phyloP scores from a whole-genome alignment of 2,888 invertebrate genomes.

The Brenthis daphne region DNA sequence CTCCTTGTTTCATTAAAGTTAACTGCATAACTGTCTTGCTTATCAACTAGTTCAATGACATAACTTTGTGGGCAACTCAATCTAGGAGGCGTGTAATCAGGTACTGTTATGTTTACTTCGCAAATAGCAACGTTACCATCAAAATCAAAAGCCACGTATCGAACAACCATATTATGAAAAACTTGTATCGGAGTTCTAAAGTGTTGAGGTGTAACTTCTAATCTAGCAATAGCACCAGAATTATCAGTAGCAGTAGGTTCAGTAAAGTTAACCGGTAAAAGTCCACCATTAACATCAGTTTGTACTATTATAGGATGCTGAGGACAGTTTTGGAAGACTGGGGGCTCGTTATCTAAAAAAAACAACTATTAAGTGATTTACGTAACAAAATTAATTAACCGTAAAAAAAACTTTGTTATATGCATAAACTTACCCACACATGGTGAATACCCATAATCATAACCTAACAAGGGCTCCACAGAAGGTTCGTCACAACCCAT shows the following conservation, averaged over 20 bases:
- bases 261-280: conserved; percentile 94
- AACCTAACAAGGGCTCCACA: conserved; percentile 92
- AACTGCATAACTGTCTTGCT: conserved; percentile 93
- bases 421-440: conserved; percentile 87
- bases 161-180: conserved; percentile 95
- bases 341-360: conserved; percentile 92
- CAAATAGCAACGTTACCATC: conserved; percentile 99
- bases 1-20: conserved; percentile 95
- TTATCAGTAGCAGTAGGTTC: conserved; percentile 97
- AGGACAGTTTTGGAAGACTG: conserved; percentile 97
- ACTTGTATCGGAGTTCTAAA: conserved; percentile 94
- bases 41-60: conserved; percentile 94
- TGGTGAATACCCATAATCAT: conserved; percentile 95
- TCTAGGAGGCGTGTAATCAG: conserved; percentile 94
- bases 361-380: neutral
- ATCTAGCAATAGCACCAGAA: conserved; percentile 95
- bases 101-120: conserved; percentile 96
- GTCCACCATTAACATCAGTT: conserved; percentile 93
- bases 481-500: conserved; percentile 97
- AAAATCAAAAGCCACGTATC: conserved; percentile 98
- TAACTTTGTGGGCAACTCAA: conserved; percentile 96
- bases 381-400: neutral
- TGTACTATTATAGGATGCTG: conserved; percentile 94
- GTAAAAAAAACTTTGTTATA: neutral
- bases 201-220: conserved; percentile 95